phyloP scores from a whole-genome alignment of 2,888 invertebrate genomes.

The Diaperis boleti region DNA sequence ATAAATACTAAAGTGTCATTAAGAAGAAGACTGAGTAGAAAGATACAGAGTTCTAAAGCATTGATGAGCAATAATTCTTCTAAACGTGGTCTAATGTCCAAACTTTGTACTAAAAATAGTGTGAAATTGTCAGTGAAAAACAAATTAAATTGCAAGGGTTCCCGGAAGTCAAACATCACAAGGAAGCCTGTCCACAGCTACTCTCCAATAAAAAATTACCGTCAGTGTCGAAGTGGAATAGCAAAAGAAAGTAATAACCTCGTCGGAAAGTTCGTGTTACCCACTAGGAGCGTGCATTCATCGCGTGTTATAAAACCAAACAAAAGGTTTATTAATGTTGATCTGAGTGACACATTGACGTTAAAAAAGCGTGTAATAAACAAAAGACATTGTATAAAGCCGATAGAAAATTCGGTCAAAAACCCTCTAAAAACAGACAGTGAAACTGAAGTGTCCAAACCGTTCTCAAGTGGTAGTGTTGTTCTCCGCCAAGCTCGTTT shows the following conservation, averaged over 20 bases:
- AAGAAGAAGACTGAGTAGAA: conserved; percentile 56
- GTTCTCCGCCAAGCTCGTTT: conserved; percentile 78
- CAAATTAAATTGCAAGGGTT: conserved; percentile 48
- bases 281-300: conserved; percentile 85
- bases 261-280: conserved; percentile 79
- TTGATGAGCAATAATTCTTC: conserved; percentile 54
- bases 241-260: conserved; percentile 58
- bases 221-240: conserved; percentile 46
- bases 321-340: conserved; percentile 82
- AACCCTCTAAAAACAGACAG: conserved; percentile 51
- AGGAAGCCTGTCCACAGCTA: conserved; percentile 48
- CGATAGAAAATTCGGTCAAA: conserved; percentile 48
- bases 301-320: conserved; percentile 90
- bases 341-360: conserved; percentile 60
- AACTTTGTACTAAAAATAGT: conserved; percentile 54
- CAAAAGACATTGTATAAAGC: conserved; percentile 50
- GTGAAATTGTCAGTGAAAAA: conserved; percentile 43
- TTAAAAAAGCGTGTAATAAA: conserved; percentile 60
- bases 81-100: conserved; percentile 56
- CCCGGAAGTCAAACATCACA: conserved; percentile 47
- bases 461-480: conserved; percentile 73
- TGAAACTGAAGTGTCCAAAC: conserved; percentile 64
- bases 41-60: conserved; percentile 53
- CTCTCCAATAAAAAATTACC: conserved; percentile 42
- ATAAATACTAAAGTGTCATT: conserved; percentile 64